Conservation (phyloP, 2,888 invertebrate genomes). For the Cenopis cana region DNA sequence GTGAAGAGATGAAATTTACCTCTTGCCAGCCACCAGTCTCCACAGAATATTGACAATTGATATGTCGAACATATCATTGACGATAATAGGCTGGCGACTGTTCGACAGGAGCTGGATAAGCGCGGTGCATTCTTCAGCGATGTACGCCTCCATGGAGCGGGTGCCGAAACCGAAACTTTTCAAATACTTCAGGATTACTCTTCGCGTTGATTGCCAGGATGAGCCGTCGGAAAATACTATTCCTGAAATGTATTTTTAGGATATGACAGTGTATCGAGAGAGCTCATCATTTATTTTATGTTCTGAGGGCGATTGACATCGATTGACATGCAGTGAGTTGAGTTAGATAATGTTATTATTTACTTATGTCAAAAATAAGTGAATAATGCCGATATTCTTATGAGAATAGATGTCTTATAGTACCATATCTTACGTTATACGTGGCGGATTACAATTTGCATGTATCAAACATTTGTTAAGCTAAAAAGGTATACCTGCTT, state of each 20-base stretch:
- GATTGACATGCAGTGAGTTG: too few species aligned
- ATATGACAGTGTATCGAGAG: too few species aligned
- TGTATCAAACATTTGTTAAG: neutral
- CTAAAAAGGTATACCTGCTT: constrained; percentile 44
- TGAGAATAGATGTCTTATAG: too few species aligned
- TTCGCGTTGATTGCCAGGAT: constrained; percentile 87
- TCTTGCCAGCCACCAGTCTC: constrained; percentile 88
- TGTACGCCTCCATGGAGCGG: constrained; percentile 85
- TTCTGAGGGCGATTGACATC: too few species aligned
- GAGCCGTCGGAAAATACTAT: constrained; percentile 89
- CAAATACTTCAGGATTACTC: constrained; percentile 87
- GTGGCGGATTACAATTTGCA: neutral
- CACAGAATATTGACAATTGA: constrained; percentile 89
- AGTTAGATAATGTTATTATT: too few species aligned
- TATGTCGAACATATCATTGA: constrained; percentile 86
- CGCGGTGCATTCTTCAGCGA: constrained; percentile 85
- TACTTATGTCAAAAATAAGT: too few species aligned
- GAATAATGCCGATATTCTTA: too few species aligned
- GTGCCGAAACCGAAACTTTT: constrained; percentile 87
- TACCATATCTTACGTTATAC: too few species aligned
- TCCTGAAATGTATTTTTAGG: constrained; percentile 68
- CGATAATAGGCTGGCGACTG: constrained; percentile 70
- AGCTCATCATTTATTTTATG: too few species aligned
- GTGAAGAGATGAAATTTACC: constrained; percentile 55
- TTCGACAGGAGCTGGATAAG: constrained; percentile 78